phyloP scores from a whole-genome alignment of 2,888 invertebrate species.

The Parelbella ahira region DNA sequence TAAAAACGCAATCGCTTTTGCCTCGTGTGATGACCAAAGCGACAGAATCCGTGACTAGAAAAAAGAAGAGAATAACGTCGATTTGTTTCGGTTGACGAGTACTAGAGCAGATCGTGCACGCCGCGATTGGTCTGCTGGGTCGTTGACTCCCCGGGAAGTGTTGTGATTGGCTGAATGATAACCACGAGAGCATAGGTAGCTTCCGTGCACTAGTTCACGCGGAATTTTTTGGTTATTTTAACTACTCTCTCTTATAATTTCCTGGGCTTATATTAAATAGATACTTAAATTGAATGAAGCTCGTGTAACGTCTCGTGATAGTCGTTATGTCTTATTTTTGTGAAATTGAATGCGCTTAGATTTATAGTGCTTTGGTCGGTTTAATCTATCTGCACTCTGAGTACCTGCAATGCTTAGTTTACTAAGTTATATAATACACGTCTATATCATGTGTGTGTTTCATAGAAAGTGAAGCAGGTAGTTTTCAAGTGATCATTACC shows the following conservation, averaged over 20 bases:
- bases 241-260: conserved; percentile 23
- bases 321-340: no score
- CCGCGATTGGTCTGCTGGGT: conserved; percentile 56
- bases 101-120: conserved; percentile 47
- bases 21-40: conserved; percentile 34
- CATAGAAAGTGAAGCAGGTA: conserved; percentile 24
- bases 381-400: no score
- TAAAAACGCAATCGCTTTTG: conserved; percentile 33
- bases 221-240: conserved; percentile 27
- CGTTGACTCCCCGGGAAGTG: conserved; percentile 54
- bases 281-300: no score
- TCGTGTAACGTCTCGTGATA: no score
- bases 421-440: conserved; percentile 13
- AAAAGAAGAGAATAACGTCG: conserved; percentile 48
- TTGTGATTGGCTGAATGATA: conserved; percentile 34
- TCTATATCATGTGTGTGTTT: conserved; percentile 7
- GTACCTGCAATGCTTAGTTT: no score
- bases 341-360: no score
- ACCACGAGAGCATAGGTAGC: conserved; percentile 7
- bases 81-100: conserved; percentile 66
- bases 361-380: no score
- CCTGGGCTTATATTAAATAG: no score
- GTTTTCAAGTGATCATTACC: conserved; percentile 17
- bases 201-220: conserved; percentile 24
- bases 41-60: conserved; percentile 42